Evolutionary conservation across 2,888 invertebrate genomes (phyloP).

Genomic region (Biston betularia): DNA sequence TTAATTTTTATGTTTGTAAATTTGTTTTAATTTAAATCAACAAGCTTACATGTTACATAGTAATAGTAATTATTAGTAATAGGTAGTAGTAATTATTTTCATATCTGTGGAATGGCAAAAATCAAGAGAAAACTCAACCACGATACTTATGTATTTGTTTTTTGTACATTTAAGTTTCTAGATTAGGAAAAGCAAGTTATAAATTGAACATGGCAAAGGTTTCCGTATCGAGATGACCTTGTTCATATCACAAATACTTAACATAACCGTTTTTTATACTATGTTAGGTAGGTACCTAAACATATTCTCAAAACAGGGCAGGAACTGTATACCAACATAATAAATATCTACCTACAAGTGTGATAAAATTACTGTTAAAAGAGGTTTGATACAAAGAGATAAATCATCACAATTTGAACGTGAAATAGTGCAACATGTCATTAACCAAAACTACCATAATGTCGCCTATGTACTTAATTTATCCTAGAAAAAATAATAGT

Average conservation of each 20-base stretch:
- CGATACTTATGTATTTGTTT: too few species aligned
- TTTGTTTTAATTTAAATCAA: too few species aligned
- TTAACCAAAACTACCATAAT: slow-evolving; percentile 7
- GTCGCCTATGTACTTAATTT: background rate
- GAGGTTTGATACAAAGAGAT: slow-evolving; percentile 8
- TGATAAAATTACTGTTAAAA: background rate
- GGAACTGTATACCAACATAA: background rate
- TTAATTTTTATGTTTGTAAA: too few species aligned
- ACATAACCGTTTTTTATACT: background rate
- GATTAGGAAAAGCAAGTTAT: background rate
- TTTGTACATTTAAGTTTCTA: background rate
- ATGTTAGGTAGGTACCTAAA: background rate
- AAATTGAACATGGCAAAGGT: background rate
- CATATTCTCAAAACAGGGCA: background rate
- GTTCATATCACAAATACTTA: background rate
- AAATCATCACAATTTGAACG: slow-evolving; percentile 15
- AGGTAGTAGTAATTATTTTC: too few species aligned
- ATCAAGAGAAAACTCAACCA: too few species aligned
- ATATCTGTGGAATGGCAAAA: too few species aligned
- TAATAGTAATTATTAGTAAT: too few species aligned
- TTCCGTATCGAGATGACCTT: slow-evolving; percentile 18
- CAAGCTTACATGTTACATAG: too few species aligned
- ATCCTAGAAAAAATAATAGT: background rate
- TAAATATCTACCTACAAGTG: background rate
- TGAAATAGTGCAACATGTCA: slow-evolving; percentile 6